phyloP scores from a whole-genome alignment of 2,797 vertebrate species.

The Helarctos malayanus region DNA sequence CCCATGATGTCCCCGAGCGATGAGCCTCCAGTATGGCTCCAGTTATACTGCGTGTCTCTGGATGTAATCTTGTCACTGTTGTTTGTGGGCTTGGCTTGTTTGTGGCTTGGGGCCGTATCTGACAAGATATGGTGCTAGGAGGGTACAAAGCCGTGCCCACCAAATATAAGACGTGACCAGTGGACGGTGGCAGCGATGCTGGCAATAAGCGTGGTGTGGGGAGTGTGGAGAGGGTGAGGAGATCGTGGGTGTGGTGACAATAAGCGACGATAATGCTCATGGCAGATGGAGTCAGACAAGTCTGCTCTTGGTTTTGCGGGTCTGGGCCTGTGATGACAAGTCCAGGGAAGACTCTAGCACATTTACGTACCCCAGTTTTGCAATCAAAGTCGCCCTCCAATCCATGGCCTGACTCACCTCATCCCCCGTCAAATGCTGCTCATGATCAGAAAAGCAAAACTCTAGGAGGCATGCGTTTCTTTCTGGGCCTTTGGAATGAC shows the following conservation, averaged over 20 bases:
- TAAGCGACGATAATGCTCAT: not conserved
- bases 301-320: not conserved
- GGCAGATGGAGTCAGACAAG: not conserved
- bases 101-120: too few species aligned
- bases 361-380: rapidly evolving
- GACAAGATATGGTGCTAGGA: not conserved
- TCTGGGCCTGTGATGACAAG: not conserved
- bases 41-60: not conserved
- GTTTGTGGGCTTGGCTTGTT: not conserved
- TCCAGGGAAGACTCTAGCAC: not conserved
- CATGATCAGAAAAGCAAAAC: conserved; percentile 51
- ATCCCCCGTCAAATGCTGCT: not conserved
- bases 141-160: not conserved
- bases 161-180: not conserved
- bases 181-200: not conserved
- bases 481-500: conserved; percentile 43
- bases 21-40: not conserved
- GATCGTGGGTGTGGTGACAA: too few species aligned
- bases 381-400: not conserved
- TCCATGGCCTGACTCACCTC: rapidly evolving
- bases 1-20: rapidly evolving
- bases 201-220: rapidly evolving
- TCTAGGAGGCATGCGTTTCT: not conserved
- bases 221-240: too few species aligned
- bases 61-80: not conserved